phyloP scores from a whole-genome alignment of 2,888 invertebrate species.

The Caenorhabditis sp. region DNA sequence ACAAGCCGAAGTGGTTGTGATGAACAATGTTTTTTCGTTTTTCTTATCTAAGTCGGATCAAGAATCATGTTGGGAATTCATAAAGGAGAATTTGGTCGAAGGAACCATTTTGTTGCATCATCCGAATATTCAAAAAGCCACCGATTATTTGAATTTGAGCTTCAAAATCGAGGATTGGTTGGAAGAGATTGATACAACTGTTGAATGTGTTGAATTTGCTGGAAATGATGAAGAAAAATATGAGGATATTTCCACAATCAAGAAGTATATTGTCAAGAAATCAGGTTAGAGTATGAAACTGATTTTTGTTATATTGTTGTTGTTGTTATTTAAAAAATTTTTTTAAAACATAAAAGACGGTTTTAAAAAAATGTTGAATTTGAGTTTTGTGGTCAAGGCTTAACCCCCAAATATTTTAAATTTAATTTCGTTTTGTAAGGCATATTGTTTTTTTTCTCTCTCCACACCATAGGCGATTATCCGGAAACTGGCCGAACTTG shows the following conservation, averaged over 20 bases:
- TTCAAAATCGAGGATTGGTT: slow-evolving; percentile 58
- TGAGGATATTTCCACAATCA: slow-evolving; percentile 40
- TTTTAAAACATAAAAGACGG: no score
- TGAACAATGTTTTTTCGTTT: slow-evolving; percentile 80
- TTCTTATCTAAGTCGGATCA: slow-evolving; percentile 76
- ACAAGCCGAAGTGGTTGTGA: slow-evolving; percentile 76
- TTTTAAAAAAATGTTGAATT: no score
- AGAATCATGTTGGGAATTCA: slow-evolving; percentile 50
- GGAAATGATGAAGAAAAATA: slow-evolving; percentile 43
- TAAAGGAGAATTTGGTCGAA: slow-evolving; percentile 40
- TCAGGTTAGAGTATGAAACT: neutral
- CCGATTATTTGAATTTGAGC: slow-evolving; percentile 51
- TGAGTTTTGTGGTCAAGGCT: no score
- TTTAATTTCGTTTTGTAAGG: no score
- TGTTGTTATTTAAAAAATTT: neutral
- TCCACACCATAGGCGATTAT: no score
- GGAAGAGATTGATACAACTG: slow-evolving; percentile 43
- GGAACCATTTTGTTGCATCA: slow-evolving; percentile 57
- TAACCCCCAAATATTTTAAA: no score
- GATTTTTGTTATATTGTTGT: neutral
- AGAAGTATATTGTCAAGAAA: slow-evolving; percentile 40
- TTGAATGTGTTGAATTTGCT: slow-evolving; percentile 43
- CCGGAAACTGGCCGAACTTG: no score
- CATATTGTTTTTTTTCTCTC: no score
- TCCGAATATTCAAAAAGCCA: slow-evolving; percentile 51